Base-by-base conservation (phyloP, 2,113 vertebrate species). In the Procavia capensis region DNA sequence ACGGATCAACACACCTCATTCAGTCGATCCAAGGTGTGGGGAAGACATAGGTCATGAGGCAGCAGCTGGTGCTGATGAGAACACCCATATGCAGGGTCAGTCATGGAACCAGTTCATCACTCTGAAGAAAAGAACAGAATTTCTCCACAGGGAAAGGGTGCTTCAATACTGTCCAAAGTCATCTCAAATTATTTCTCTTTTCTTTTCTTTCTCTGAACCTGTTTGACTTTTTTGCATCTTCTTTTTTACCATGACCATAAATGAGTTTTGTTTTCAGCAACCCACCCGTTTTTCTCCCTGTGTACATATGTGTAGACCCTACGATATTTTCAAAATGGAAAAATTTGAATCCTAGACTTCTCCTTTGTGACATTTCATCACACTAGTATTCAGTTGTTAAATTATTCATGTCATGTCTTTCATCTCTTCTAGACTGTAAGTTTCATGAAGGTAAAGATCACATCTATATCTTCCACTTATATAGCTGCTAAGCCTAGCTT, bases 1-100 rank as follows among this genome's bases (percentile, higher is more conserved):
- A 95, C 97, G 90, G 29, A 94, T 90, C 74, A 78, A 92, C 92
- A 45, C 50, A 70, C 70, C 78, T 95, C 85, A 85, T 83, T 88
- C 75, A 81, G 74, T 50, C 11, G 1, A 34, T 43, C 74, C 74
- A 78, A 86, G 75, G 57, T 95, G 19, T 90, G 82, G 85, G 88
- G 85, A 85, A 85, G 68, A 86, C 88, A 57, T 90, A 79, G 89
- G 93, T 88, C 47, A 76, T 2, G 1, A 43, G 10, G 14, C 5
- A 93, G 54, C 86, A 95, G 81, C 87, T 91, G 80, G 63, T 95
- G 79, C 41, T 59, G 75, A 43, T 47, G 74, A 90, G 59, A 57
- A 94, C 20, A 72, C 45, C 75, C 72, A 47, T 2, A 41, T 57
- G 27, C 54, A n/a, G 47, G 83, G 20, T 83, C 61, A 88, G 66